Conservation (phyloP, 1,140 invertebrate species). For the Pararge aegeria region DNA sequence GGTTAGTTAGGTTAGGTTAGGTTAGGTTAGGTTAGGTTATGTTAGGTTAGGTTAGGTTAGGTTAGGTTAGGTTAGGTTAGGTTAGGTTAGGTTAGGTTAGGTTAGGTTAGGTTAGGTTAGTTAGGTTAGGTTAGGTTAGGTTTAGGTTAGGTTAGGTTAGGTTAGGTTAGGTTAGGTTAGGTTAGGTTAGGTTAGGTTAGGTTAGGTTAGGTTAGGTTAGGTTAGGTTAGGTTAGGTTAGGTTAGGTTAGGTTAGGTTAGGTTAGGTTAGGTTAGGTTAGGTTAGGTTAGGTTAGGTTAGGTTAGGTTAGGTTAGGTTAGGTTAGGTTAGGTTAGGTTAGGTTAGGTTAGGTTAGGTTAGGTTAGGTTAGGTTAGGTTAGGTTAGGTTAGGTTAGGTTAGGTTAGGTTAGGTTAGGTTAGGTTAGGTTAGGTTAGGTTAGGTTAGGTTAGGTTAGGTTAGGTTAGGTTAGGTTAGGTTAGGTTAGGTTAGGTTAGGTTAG, state of each 20-base stretch:
- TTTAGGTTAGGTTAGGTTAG: slow-evolving; percentile 10
- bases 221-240: slow-evolving; percentile 10
- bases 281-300: slow-evolving; percentile 10
- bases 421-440: slow-evolving; percentile 10
- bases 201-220: slow-evolving; percentile 10
- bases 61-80: slow-evolving; percentile 10
- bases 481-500: slow-evolving; percentile 10
- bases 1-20: slow-evolving; percentile 10
- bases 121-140: slow-evolving; percentile 10
- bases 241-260: slow-evolving; percentile 10
- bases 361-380: slow-evolving; percentile 10
- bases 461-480: slow-evolving; percentile 10
- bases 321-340: slow-evolving; percentile 10
- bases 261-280: slow-evolving; percentile 10
- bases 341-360: slow-evolving; percentile 10
- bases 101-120: slow-evolving; percentile 10
- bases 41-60: slow-evolving; percentile 10
- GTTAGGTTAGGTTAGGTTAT: slow-evolving; percentile 8
- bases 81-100: slow-evolving; percentile 7
- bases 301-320: slow-evolving; percentile 10
- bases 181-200: slow-evolving; percentile 10
- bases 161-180: slow-evolving; percentile 10
- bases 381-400: slow-evolving; percentile 4
- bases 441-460: slow-evolving; percentile 10
- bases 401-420: slow-evolving; percentile 8